Percentiles rank a stretch among this genome's conserved stretches.
Evolutionary conservation across 92 coral and sea anemone species (phyloP).

Genomic region (Palythoa caribaeorum): DNA sequence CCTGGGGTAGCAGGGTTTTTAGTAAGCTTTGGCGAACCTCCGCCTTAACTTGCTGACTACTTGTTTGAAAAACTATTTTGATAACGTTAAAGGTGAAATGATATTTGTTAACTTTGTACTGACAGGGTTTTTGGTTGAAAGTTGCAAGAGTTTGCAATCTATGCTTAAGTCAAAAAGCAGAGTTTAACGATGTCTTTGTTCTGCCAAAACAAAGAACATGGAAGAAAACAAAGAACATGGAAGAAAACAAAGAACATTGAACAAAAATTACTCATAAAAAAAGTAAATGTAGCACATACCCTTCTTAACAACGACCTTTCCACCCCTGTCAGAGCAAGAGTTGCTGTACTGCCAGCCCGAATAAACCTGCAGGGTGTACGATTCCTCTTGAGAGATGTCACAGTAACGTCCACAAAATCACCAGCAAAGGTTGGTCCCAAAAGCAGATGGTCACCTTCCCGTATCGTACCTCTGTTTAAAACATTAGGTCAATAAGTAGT

Average conservation of each 20-base stretch:
- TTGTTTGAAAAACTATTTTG: too few relatives aligned
- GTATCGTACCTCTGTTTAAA: constrained; percentile 84
- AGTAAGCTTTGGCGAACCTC: too few relatives aligned
- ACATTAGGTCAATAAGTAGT: neutral
- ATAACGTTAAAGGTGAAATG: too few relatives aligned
- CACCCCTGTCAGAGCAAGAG: constrained; percentile 90
- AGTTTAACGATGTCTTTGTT: neutral
- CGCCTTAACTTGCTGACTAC: too few relatives aligned
- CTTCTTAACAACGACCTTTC: constrained; percentile 81
- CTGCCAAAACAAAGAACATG: too few relatives aligned
- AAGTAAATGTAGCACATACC: constrained; percentile 56
- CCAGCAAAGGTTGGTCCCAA: constrained; percentile 88
- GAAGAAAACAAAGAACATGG: neutral
- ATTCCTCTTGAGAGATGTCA: constrained; percentile 89
- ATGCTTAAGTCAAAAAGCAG: too few relatives aligned
- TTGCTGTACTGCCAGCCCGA: constrained; percentile 96
- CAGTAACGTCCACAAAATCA: constrained; percentile 78
- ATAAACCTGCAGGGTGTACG: constrained; percentile 93
- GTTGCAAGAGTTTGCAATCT: too few relatives aligned
- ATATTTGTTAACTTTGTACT: too few relatives aligned
- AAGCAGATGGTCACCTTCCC: constrained; percentile 88
- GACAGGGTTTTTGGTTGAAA: too few relatives aligned
- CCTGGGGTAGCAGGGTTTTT: too few relatives aligned
- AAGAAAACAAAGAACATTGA: neutral
- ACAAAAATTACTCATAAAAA: too few relatives aligned